Conservation (phyloP, 2,888 invertebrate species). For the Archips xylosteana region DNA sequence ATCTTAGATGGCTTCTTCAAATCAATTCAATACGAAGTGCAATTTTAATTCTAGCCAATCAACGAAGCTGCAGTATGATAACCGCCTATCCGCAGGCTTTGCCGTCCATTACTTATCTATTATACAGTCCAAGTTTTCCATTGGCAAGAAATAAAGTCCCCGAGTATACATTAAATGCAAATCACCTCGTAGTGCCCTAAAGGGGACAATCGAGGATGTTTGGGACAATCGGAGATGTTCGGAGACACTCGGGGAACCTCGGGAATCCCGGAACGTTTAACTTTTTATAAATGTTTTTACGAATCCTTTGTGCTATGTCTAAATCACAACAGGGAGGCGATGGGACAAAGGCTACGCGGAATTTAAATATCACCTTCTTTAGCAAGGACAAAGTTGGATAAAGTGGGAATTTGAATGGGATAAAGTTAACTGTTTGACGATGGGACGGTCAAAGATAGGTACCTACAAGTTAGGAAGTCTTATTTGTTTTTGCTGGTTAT, state of each 20-base stretch:
- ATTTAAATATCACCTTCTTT: slow-evolving; percentile 75
- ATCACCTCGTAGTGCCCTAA: slow-evolving; percentile 56
- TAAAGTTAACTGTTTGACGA: slow-evolving; percentile 21
- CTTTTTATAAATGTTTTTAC: slow-evolving; percentile 75
- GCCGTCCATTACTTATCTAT: slow-evolving; percentile 40
- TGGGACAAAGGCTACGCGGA: slow-evolving; percentile 66
- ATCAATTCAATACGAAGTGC: background rate
- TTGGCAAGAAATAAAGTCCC: slow-evolving; percentile 41
- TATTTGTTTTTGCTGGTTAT: background rate
- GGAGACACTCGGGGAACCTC: slow-evolving; percentile 37
- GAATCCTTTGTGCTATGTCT: slow-evolving; percentile 71
- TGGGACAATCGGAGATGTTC: slow-evolving; percentile 42
- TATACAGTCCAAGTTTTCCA: slow-evolving; percentile 35
- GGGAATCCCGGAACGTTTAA: slow-evolving; percentile 56
- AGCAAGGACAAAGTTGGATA: slow-evolving; percentile 27
- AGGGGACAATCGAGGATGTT: slow-evolving; percentile 53
- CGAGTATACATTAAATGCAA: slow-evolving; percentile 64
- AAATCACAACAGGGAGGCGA: slow-evolving; percentile 67
- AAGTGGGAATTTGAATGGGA: slow-evolving; percentile 26
- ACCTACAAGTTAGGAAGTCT: background rate
- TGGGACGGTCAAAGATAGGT: slow-evolving; percentile 2
- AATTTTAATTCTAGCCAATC: slow-evolving; percentile 14
- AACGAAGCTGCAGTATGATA: slow-evolving; percentile 6
- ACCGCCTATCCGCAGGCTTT: slow-evolving; percentile 27
- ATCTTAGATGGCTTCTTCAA: background rate